phyloP scores from a whole-genome alignment of 2,113 vertebrate genomes.

The Malurus alboscapulatus region DNA sequence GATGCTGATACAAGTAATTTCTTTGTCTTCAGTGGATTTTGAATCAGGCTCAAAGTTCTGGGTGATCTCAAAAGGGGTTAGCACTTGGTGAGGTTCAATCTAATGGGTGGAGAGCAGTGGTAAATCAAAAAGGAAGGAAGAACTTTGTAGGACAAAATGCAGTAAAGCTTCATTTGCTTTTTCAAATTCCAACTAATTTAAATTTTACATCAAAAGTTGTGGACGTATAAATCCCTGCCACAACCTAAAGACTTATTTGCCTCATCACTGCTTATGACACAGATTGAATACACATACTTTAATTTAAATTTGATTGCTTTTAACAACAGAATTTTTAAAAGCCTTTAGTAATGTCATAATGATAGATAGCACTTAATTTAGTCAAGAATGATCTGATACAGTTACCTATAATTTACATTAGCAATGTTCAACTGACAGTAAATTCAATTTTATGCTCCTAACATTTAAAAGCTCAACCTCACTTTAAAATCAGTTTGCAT shows the following conservation, averaged over 20 bases:
- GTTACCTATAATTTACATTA: slow-evolving; percentile 44
- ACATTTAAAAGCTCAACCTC: slow-evolving; percentile 30
- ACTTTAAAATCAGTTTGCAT: slow-evolving; percentile 45
- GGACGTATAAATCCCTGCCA: background rate
- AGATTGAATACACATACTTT: background rate
- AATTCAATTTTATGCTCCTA: slow-evolving; percentile 55
- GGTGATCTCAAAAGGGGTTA: background rate
- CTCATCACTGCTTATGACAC: background rate
- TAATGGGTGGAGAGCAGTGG: background rate
- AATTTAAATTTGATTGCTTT: slow-evolving; percentile 51
- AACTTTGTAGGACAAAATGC: background rate
- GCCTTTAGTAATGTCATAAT: slow-evolving; percentile 45
- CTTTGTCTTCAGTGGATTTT: background rate
- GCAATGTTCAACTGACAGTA: slow-evolving; percentile 22
- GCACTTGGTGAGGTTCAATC: accelerated
- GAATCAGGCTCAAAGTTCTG: background rate
- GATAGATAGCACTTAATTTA: slow-evolving; percentile 55
- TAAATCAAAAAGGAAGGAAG: background rate
- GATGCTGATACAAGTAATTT: background rate
- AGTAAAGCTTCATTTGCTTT: background rate
- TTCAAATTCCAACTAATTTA: background rate
- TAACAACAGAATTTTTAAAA: slow-evolving; percentile 24
- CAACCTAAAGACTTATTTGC: background rate
- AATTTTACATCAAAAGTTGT: background rate
- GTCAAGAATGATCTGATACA: slow-evolving; percentile 15